These are phyloP conservation scores for Neodon shergylaensis DNA, from an alignment of 2,113 vertebrate species.

Conservation along the genomic window DNA sequence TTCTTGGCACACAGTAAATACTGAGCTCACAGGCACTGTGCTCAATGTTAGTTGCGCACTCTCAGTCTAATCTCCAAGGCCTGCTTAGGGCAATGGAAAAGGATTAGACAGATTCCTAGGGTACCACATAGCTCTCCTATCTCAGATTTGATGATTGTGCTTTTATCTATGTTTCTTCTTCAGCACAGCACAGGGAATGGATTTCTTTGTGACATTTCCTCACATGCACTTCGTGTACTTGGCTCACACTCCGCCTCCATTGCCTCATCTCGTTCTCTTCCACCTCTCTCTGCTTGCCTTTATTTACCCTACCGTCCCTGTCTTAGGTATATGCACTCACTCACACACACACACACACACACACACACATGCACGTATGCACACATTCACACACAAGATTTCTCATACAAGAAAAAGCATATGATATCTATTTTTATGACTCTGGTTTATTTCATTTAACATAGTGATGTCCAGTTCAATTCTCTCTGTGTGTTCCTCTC, in stretches of 20 bases:
- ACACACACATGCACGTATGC: background rate
- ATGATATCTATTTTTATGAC: background rate
- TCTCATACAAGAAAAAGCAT: background rate
- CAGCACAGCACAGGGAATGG: background rate
- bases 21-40: background rate
- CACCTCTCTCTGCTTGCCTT: background rate
- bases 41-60: background rate
- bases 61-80: background rate
- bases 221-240: too few relatives aligned
- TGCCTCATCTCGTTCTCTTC: background rate
- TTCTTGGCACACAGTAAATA: background rate
- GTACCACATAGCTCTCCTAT: background rate
- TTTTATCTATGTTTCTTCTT: background rate
- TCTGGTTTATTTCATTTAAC: background rate
- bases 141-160: background rate
- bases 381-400: background rate
- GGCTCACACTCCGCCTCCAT: background rate
- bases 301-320: background rate
- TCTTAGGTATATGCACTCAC: background rate
- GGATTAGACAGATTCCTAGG: background rate
- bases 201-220: background rate
- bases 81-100: background rate
- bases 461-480: background rate
- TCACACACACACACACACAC: rapidly evolving
- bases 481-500: background rate